Percentiles rank a stretch among this genome's conserved stretches.
These are phyloP conservation scores for Andinoacara biseriatus DNA, from an alignment of 2,113 vertebrate genomes.

Conservation along the genomic window DNA sequence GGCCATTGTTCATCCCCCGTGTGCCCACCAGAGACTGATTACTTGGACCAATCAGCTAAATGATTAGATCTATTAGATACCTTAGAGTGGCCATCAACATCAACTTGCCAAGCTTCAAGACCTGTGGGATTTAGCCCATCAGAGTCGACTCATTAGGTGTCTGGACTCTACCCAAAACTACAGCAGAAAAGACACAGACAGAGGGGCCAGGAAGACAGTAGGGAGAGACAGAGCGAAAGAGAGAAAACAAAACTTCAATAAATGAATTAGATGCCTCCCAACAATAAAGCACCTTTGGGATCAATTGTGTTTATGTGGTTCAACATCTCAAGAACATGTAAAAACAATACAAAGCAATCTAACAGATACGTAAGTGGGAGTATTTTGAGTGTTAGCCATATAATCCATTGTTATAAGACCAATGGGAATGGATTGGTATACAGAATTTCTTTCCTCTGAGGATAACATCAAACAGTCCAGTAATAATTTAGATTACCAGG, in stretches of 20 bases:
- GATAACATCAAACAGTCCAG: constrained; percentile 74
- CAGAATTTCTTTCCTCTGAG: constrained; percentile 64
- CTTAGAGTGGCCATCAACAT: constrained; percentile 70
- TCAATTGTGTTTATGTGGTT: constrained; percentile 72
- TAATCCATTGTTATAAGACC: constrained; percentile 71
- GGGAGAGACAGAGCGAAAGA: constrained; percentile 17
- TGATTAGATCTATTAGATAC: constrained; percentile 81
- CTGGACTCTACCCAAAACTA: constrained; percentile 74
- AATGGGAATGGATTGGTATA: constrained; percentile 63
- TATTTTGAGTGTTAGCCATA: constrained; percentile 76
- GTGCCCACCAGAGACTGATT: constrained; percentile 74
- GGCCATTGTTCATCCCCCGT: constrained; percentile 64
- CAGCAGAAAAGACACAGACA: constrained; percentile 64
- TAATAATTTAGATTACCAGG: constrained; percentile 76
- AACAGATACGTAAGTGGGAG: constrained; percentile 72
- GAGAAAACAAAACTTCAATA: constrained; percentile 60
- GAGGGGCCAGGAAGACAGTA: constrained; percentile 39
- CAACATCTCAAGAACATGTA: constrained; percentile 72
- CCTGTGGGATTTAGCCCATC: constrained; percentile 74
- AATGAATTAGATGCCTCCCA: constrained; percentile 60
- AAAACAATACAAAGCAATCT: constrained; percentile 76
- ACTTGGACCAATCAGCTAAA: constrained; percentile 78
- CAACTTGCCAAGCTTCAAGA: constrained; percentile 60
- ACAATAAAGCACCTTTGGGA: constrained; percentile 64
- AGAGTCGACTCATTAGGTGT: constrained; percentile 77